These are phyloP conservation scores for Dreissena polymorpha DNA, from an alignment of 1,140 invertebrate genomes.

Conservation along the genomic window DNA sequence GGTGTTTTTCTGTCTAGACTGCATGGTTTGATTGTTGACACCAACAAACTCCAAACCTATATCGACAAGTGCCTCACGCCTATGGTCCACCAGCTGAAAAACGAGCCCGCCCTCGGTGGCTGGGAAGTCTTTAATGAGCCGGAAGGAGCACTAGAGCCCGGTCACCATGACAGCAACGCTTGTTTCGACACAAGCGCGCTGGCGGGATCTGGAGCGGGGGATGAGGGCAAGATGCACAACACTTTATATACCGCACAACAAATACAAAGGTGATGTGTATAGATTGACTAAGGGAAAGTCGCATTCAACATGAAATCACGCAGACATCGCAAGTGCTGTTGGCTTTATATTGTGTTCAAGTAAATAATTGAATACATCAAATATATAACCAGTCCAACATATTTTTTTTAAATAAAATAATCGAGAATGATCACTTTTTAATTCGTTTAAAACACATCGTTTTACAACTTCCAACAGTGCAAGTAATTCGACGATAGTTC, in stretches of 20 bases:
- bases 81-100: conserved; percentile 74
- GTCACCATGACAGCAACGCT: conserved; percentile 66
- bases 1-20: conserved; percentile 36
- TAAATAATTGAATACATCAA: too few relatives aligned
- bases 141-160: conserved; percentile 76
- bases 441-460: too few relatives aligned
- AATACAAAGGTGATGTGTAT: conserved; percentile 58
- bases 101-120: conserved; percentile 77
- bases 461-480: too few relatives aligned
- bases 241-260: conserved; percentile 59
- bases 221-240: conserved; percentile 68
- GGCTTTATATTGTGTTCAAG: too few relatives aligned
- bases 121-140: conserved; percentile 80
- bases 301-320: too few relatives aligned
- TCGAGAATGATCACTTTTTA: too few relatives aligned
- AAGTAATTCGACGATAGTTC: background rate
- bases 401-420: too few relatives aligned
- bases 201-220: conserved; percentile 74
- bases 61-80: conserved; percentile 77
- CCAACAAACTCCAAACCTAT: conserved; percentile 78
- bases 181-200: conserved; percentile 77
- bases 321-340: too few relatives aligned
- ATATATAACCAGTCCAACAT: too few relatives aligned
- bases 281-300: too few relatives aligned
- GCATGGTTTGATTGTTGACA: conserved; percentile 75